These are phyloP conservation scores for Drosophila maculinotata DNA, from an alignment of 2,888 invertebrate species.

Conservation along the genomic window DNA sequence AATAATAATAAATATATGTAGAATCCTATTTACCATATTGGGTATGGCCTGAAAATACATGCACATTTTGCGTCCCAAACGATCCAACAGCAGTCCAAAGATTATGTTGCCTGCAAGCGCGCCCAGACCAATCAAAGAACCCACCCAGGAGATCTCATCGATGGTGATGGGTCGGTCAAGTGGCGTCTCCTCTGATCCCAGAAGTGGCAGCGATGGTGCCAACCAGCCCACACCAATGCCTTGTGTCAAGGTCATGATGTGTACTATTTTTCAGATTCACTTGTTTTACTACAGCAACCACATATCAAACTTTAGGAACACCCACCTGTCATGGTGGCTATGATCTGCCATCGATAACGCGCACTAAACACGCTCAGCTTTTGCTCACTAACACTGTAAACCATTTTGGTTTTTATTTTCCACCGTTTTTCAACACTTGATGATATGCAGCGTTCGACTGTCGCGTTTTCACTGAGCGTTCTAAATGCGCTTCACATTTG, in stretches of 20 bases:
- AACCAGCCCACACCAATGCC: slow-evolving; percentile 80
- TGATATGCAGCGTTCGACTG: slow-evolving; percentile 14
- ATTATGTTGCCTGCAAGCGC: slow-evolving; percentile 73
- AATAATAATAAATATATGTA: no score
- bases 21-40: slow-evolving; percentile 72
- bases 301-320: background rate
- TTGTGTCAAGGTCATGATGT: slow-evolving; percentile 79
- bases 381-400: slow-evolving; percentile 18
- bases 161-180: slow-evolving; percentile 51
- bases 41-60: slow-evolving; percentile 74
- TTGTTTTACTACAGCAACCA: background rate
- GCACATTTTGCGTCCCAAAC: slow-evolving; percentile 73
- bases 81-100: slow-evolving; percentile 73
- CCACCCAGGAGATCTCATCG: slow-evolving; percentile 76
- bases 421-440: background rate
- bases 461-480: slow-evolving; percentile 47
- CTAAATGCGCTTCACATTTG: slow-evolving; percentile 12
- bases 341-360: slow-evolving; percentile 64
- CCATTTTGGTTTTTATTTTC: slow-evolving; percentile 45
- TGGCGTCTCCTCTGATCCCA: slow-evolving; percentile 64
- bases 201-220: slow-evolving; percentile 71
- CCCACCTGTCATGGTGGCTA: slow-evolving; percentile 73
- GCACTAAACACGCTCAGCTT: slow-evolving; percentile 52
- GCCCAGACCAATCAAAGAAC: slow-evolving; percentile 73
- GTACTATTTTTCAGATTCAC: slow-evolving; percentile 55